Evolutionary conservation across 2,797 vertebrate species (phyloP).

Genomic region (Cryptoblepharus egeriae): DNA sequence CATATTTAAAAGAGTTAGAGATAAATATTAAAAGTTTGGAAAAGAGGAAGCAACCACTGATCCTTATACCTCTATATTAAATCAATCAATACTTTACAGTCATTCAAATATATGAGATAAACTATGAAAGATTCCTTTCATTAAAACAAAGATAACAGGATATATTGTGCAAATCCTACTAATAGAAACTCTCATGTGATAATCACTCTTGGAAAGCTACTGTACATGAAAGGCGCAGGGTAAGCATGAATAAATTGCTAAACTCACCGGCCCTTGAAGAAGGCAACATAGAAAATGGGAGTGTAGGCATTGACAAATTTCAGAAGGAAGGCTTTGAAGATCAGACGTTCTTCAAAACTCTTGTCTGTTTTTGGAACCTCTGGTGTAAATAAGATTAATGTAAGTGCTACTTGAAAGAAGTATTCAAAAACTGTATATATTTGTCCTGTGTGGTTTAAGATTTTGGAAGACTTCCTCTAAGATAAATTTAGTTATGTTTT

Average conservation of each 20-base stretch:
- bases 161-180: background rate
- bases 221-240: background rate
- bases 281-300: constrained; percentile 96
- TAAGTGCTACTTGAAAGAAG: constrained; percentile 19
- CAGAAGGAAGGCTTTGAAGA: constrained; percentile 94
- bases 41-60: background rate
- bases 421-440: background rate
- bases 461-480: constrained; percentile 9
- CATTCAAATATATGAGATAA: background rate
- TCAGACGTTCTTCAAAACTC: constrained; percentile 93
- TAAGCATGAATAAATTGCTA: background rate
- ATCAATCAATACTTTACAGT: background rate
- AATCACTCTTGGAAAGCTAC: background rate
- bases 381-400: constrained; percentile 66
- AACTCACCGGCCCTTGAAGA: constrained; percentile 95
- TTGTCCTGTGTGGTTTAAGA: background rate
- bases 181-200: background rate
- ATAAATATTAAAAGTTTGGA: background rate
- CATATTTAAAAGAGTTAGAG: background rate
- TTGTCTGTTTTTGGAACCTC: constrained; percentile 98
- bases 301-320: constrained; percentile 98
- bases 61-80: too few relatives aligned
- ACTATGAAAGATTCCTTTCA: background rate
- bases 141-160: background rate
- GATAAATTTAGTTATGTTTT: background rate